Conservation (phyloP, 2,888 invertebrate species). For the Seladonia tumulorum region DNA sequence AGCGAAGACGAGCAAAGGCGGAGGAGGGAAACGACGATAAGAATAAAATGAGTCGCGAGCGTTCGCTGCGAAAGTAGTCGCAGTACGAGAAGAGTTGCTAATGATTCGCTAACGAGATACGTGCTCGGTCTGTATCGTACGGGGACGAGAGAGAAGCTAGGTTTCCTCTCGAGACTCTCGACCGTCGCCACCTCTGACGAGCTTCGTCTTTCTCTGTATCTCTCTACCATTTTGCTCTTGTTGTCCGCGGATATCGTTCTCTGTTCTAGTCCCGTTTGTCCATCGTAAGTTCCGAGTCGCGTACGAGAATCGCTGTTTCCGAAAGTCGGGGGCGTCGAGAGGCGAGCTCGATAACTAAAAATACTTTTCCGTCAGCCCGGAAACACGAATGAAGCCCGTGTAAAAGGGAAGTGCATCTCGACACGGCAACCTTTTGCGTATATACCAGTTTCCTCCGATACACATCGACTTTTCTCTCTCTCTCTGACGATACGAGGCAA, state of each 20-base stretch:
- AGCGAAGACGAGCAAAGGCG: not conserved
- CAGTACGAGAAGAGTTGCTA: slow-evolving; percentile 74
- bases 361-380: not conserved
- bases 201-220: slow-evolving; percentile 30
- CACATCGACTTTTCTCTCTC: slow-evolving; percentile 35
- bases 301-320: not conserved
- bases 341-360: slow-evolving; percentile 8
- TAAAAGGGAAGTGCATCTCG: slow-evolving; percentile 13
- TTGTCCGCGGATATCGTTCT: not conserved
- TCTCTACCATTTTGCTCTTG: not conserved
- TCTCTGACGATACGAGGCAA: slow-evolving; percentile 25
- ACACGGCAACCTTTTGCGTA: slow-evolving; percentile 8
- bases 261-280: slow-evolving; percentile 18
- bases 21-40: slow-evolving; percentile 31
- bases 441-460: slow-evolving; percentile 23
- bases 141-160: slow-evolving; percentile 56
- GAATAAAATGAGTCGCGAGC: slow-evolving; percentile 43
- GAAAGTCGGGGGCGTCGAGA: not conserved
- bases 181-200: slow-evolving; percentile 10
- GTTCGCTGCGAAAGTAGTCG: slow-evolving; percentile 55
- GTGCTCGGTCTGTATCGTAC: slow-evolving; percentile 73
- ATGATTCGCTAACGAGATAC: slow-evolving; percentile 81
- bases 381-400: slow-evolving; percentile 21
- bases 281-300: not conserved
- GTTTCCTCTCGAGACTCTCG: slow-evolving; percentile 58